Percentiles rank a stretch among this genome's conserved stretches.
Conservation (phyloP, 2,113 vertebrate genomes). For the Odocoileus virginianus region DNA sequence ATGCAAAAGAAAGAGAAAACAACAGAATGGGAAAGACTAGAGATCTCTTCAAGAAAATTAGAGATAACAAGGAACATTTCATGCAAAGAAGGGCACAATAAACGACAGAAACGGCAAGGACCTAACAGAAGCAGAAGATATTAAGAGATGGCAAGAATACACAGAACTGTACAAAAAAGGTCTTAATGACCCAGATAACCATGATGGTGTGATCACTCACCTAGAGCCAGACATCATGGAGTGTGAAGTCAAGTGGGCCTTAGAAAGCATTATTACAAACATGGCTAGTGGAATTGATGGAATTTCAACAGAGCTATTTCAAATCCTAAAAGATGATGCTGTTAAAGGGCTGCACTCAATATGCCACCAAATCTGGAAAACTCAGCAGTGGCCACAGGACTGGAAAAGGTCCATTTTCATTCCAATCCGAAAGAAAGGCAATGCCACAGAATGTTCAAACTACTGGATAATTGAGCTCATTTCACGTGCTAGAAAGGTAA, state of each 20-base stretch:
- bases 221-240: background rate
- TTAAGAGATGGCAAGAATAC: background rate
- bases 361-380: background rate
- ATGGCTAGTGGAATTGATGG: background rate
- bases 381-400: background rate
- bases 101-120: background rate
- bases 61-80: background rate
- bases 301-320: background rate
- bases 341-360: background rate
- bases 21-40: background rate
- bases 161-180: background rate
- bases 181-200: background rate
- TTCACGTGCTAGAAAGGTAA: background rate
- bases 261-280: background rate
- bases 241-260: background rate
- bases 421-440: background rate
- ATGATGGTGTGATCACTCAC: background rate
- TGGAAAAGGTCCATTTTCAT: background rate
- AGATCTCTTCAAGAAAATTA: background rate
- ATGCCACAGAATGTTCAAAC: background rate
- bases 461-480: background rate
- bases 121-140: background rate
- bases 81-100: background rate
- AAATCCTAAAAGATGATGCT: background rate
- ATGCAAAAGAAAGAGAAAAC: background rate